Conservation (phyloP, 2,797 vertebrate species). For the Salarias fasciatus region DNA sequence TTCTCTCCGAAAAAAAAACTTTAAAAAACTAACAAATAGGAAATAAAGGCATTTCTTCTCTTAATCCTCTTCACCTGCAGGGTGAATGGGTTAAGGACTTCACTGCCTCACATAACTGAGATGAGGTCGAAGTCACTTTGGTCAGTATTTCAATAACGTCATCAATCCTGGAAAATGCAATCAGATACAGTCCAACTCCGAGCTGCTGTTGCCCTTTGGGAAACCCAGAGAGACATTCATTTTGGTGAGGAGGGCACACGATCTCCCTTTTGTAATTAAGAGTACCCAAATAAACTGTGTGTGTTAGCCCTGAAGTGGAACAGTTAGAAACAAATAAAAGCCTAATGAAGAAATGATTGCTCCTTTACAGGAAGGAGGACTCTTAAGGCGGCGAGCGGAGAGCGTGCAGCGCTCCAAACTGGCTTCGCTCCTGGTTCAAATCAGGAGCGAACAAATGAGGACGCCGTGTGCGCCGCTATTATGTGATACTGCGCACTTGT, state of each 20-base stretch:
- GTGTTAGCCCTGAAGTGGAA: slow-evolving; percentile 82
- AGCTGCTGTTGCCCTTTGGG: slow-evolving; percentile 80
- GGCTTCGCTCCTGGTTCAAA: slow-evolving; percentile 20
- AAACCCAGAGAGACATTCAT: slow-evolving; percentile 73
- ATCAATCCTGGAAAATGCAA: slow-evolving; percentile 83
- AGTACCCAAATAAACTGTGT: slow-evolving; percentile 86
- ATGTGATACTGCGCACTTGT: not conserved
- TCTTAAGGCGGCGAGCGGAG: slow-evolving; percentile 49
- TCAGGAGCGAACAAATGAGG: slow-evolving; percentile 34
- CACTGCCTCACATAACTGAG: slow-evolving; percentile 64
- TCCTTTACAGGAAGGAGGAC: slow-evolving; percentile 62
- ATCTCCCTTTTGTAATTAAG: slow-evolving; percentile 88
- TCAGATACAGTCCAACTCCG: slow-evolving; percentile 79
- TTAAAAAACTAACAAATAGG: slow-evolving; percentile 73
- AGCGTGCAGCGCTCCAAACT: slow-evolving; percentile 27
- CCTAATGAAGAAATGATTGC: slow-evolving; percentile 90
- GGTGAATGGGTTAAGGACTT: slow-evolving; percentile 78
- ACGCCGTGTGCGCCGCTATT: slow-evolving; percentile 3
- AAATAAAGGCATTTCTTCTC: slow-evolving; percentile 74
- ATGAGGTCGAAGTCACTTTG: slow-evolving; percentile 72
- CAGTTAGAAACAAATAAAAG: slow-evolving; percentile 84
- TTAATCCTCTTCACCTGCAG: slow-evolving; percentile 68
- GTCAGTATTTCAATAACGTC: slow-evolving; percentile 82
- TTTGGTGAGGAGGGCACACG: slow-evolving; percentile 70
- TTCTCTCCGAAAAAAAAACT: slow-evolving; percentile 40